A percentile compares a stretch with the other conserved stretches of the same genome.
These are phyloP conservation scores for Paelopatides confundens DNA, from an alignment of 53 echinoderm and acorn worm species.

Conservation along the genomic window DNA sequence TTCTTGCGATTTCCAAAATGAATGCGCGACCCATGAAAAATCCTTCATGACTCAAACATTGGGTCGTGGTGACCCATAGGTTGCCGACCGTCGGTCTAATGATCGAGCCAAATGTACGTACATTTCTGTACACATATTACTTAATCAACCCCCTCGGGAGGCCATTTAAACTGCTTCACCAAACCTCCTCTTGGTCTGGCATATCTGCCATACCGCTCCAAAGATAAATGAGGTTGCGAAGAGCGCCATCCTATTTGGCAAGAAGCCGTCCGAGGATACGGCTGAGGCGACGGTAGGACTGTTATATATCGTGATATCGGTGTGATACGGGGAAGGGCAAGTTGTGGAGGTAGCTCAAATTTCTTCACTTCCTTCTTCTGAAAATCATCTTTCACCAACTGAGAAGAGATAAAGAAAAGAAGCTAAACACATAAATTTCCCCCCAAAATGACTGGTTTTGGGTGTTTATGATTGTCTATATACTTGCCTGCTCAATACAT, in stretches of 20 bases:
- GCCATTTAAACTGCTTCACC: slow-evolving; percentile 91
- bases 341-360: slow-evolving; percentile 87
- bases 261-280: slow-evolving; percentile 82
- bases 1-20: too few species aligned
- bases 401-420: not conserved
- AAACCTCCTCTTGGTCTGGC: slow-evolving; percentile 96
- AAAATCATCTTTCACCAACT: slow-evolving; percentile 98
- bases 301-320: slow-evolving; percentile 98
- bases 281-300: slow-evolving; percentile 86
- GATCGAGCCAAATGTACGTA: too few species aligned
- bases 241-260: slow-evolving; percentile 91
- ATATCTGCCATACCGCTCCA: slow-evolving; percentile 93
- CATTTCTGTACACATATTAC: too few species aligned
- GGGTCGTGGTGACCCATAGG: too few species aligned
- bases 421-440: too few species aligned
- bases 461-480: too few species aligned
- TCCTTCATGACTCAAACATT: too few species aligned
- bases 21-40: too few species aligned
- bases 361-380: slow-evolving; percentile 84
- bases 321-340: slow-evolving; percentile 92
- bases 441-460: too few species aligned
- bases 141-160: slow-evolving; percentile 81
- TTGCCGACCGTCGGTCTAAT: too few species aligned
- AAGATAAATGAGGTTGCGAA: slow-evolving; percentile 59
- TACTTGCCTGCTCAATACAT: too few species aligned